phyloP scores from a whole-genome alignment of 2,888 invertebrate species.

The Agonopterix subpropinquella region DNA sequence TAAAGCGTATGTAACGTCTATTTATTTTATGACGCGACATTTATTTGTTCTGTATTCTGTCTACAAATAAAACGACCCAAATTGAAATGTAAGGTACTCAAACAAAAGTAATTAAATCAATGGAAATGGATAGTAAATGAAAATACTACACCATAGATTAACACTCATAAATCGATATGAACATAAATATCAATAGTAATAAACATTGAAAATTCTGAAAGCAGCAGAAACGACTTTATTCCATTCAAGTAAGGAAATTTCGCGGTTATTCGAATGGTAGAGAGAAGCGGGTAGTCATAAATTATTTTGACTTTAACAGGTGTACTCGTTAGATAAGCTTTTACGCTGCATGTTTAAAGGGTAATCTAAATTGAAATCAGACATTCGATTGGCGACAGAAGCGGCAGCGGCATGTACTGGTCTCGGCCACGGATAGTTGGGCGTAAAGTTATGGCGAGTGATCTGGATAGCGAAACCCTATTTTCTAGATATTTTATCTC shows the following conservation, averaged over 20 bases:
- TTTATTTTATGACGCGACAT: too few relatives aligned
- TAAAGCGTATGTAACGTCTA: too few relatives aligned
- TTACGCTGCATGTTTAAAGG: slow-evolving; percentile 64
- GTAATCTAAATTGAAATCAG: slow-evolving; percentile 74
- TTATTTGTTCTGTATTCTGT: too few relatives aligned
- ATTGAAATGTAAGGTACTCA: too few relatives aligned
- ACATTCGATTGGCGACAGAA: slow-evolving; percentile 70
- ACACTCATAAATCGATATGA: too few relatives aligned
- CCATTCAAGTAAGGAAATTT: slow-evolving; percentile 20
- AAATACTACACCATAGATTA: too few relatives aligned
- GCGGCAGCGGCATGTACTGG: slow-evolving; percentile 22
- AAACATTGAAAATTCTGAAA: too few relatives aligned
- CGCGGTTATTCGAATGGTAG: slow-evolving; percentile 38
- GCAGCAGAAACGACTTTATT: neutral
- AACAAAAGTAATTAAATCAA: too few relatives aligned
- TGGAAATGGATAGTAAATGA: too few relatives aligned
- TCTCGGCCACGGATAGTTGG: slow-evolving; percentile 33
- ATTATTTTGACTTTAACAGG: slow-evolving; percentile 70
- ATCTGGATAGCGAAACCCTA: slow-evolving; percentile 8
- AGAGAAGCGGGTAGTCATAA: slow-evolving; percentile 48
- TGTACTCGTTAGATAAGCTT: slow-evolving; percentile 70
- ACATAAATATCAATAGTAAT: too few relatives aligned
- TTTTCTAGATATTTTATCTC: slow-evolving; percentile 1
- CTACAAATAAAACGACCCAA: too few relatives aligned
- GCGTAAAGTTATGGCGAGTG: slow-evolving; percentile 1